A percentile compares a stretch with the other conserved stretches of the same genome.
phyloP scores from a whole-genome alignment of 2,888 invertebrate species.

The Megamerina dolium region DNA sequence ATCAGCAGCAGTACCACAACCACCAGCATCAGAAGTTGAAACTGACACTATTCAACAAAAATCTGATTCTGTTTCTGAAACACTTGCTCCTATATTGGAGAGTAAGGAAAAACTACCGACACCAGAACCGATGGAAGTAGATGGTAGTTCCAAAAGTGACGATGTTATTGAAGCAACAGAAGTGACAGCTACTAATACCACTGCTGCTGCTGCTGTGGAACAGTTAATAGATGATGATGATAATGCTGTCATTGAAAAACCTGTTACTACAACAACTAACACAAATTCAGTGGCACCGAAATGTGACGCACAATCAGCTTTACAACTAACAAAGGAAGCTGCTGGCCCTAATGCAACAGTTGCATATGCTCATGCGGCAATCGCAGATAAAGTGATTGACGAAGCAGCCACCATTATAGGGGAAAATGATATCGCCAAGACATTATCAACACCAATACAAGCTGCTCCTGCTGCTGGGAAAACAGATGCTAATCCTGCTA shows the following conservation, averaged over 20 bases:
- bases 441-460: too few relatives aligned
- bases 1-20: background rate
- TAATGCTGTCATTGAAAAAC: conserved; percentile 6
- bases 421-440: too few relatives aligned
- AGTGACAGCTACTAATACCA: conserved; percentile 20
- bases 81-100: too few relatives aligned
- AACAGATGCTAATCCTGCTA: too few relatives aligned
- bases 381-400: too few relatives aligned
- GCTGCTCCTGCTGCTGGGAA: too few relatives aligned
- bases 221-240: too few relatives aligned
- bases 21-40: conserved; percentile 24
- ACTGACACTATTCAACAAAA: too few relatives aligned
- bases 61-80: too few relatives aligned
- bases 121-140: conserved; percentile 46
- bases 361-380: too few relatives aligned
- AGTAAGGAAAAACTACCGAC: conserved; percentile 30
- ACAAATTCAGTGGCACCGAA: background rate
- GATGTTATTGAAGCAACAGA: conserved; percentile 17
- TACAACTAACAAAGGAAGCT: conserved; percentile 24
- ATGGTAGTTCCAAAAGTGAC: conserved; percentile 26
- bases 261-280: conserved; percentile 2
- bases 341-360: too few relatives aligned
- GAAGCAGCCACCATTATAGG: too few relatives aligned
- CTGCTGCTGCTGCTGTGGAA: conserved; percentile 5
- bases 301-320: conserved; percentile 22